Percentiles rank a stretch among this genome's conserved stretches.
Conservation (phyloP, 2,888 invertebrate species). For the Megaustenia siamemsis region DNA sequence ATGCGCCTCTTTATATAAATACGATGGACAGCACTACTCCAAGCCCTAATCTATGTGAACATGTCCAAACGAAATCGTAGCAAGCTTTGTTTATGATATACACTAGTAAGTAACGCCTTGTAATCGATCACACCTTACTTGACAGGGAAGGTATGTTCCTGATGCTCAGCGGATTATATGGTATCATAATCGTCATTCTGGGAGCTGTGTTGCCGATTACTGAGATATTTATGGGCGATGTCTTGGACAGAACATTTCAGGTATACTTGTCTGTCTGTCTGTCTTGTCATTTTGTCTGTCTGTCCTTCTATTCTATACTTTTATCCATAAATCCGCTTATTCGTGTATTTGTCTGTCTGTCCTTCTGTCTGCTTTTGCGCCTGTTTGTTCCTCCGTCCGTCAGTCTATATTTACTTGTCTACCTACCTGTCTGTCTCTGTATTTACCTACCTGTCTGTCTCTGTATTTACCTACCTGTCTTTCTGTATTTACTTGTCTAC, state of each 20-base stretch:
- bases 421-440: background rate
- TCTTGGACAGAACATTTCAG: constrained; percentile 58
- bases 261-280: constrained; percentile 40
- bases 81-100: too few species aligned
- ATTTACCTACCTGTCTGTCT: background rate
- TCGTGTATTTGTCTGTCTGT: too few species aligned
- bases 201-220: constrained; percentile 65
- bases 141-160: constrained; percentile 60
- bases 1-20: too few species aligned
- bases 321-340: background rate
- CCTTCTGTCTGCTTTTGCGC: background rate
- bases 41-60: too few species aligned
- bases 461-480: background rate
- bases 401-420: background rate
- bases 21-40: too few species aligned
- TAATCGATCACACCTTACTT: too few species aligned
- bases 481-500: background rate
- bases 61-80: too few species aligned
- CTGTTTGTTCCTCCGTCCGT: background rate
- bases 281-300: too few species aligned
- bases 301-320: too few species aligned
- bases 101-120: too few species aligned
- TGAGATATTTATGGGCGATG: constrained; percentile 60
- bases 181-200: constrained; percentile 61
- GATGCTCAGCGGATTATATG: constrained; percentile 64